A percentile compares a stretch with the other conserved stretches of the same genome.
phyloP scores from a whole-genome alignment of 2,113 vertebrate species.

The Mirza zaza region DNA sequence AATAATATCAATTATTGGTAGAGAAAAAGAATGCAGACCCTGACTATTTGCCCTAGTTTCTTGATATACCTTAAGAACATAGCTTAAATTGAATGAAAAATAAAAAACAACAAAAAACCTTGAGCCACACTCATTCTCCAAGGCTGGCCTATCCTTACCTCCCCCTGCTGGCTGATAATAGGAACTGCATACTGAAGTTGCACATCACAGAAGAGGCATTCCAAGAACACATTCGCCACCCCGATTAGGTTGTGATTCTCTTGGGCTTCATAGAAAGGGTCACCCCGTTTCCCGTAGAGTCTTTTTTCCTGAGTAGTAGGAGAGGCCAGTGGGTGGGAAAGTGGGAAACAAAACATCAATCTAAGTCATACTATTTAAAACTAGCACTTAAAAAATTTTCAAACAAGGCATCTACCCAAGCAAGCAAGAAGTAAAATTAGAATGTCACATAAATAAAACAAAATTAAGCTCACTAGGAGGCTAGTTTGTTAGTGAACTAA shows the following conservation, averaged over 20 bases:
- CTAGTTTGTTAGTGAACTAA: background rate
- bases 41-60: background rate
- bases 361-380: slow-evolving; percentile 26
- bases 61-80: background rate
- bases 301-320: slow-evolving; percentile 84
- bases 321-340: background rate
- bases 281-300: slow-evolving; percentile 87
- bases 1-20: background rate
- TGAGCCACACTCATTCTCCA: rapidly evolving
- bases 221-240: slow-evolving; percentile 96
- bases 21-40: background rate
- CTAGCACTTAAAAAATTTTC: background rate
- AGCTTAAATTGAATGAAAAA: background rate
- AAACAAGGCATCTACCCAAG: background rate
- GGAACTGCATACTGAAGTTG: slow-evolving; percentile 97
- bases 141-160: slow-evolving; percentile 85
- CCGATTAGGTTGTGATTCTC: slow-evolving; percentile 99
- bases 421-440: background rate
- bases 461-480: background rate
- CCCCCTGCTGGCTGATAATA: slow-evolving; percentile 99
- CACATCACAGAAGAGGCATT: slow-evolving; percentile 96
- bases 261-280: slow-evolving; percentile 97
- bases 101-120: background rate
- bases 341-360: background rate
- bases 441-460: background rate